Evolutionary conservation across 2,888 invertebrate species (phyloP).

Genomic region (Scrobipalpa costella): DNA sequence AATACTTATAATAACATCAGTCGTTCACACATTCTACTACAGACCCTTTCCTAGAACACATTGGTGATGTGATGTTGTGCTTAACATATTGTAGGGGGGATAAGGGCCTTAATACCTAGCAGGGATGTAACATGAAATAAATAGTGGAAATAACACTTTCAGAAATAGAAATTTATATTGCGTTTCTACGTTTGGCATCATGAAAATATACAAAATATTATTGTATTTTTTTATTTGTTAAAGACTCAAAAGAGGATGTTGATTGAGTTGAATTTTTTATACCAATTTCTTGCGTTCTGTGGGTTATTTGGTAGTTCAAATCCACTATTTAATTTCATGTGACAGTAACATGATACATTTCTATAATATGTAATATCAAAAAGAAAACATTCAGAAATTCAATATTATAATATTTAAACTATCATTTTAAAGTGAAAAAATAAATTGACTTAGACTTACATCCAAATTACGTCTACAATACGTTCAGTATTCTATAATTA

Average conservation of each 20-base stretch:
- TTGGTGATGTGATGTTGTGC: slow-evolving; percentile 12
- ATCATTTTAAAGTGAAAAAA: slow-evolving; percentile 7
- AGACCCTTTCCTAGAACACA: slow-evolving; percentile 1
- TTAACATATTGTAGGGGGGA: not conserved
- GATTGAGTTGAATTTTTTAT: too few species aligned
- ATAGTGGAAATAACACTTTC: not conserved
- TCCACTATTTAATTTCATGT: not conserved
- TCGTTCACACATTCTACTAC: slow-evolving; percentile 35
- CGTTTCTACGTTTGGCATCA: too few species aligned
- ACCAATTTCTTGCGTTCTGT: too few species aligned
- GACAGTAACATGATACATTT: not conserved
- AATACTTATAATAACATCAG: slow-evolving; percentile 41
- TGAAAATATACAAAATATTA: too few species aligned
- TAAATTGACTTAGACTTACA: slow-evolving; percentile 23
- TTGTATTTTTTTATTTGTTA: too few species aligned
- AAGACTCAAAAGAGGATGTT: too few species aligned
- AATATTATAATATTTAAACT: not conserved
- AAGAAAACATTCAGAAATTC: slow-evolving; percentile 2
- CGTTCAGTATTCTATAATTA: not conserved
- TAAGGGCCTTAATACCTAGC: not conserved
- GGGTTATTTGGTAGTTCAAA: too few species aligned
- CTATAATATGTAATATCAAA: not conserved
- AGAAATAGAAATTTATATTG: not conserved
- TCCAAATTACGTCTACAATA: not conserved
- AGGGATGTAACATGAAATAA: not conserved